Percentiles rank a stretch among this genome's conserved stretches.
These are phyloP conservation scores for Eupithecia vulgata DNA, from an alignment of 2,888 invertebrate species.

Conservation along the genomic window DNA sequence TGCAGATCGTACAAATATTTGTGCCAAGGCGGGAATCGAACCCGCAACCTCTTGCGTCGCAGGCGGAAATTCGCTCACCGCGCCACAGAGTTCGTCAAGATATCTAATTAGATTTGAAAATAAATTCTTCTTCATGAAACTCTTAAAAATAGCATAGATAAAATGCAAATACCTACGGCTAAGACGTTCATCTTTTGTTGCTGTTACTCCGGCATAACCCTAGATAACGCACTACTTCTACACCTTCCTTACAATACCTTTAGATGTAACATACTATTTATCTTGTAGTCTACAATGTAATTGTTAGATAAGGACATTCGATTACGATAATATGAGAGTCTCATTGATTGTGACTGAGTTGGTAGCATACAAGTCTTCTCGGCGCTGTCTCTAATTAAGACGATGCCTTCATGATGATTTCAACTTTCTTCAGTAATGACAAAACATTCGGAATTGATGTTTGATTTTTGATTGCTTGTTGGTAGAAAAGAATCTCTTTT, in stretches of 20 bases:
- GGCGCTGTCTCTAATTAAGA: not conserved
- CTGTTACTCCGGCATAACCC: not conserved
- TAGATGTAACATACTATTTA: conserved; percentile 3
- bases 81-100: too few species aligned
- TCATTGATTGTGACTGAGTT: not conserved
- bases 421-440: too few species aligned
- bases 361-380: not conserved
- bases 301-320: conserved; percentile 24
- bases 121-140: not conserved
- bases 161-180: not conserved
- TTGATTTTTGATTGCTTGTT: not conserved
- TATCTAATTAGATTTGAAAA: too few species aligned
- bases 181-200: not conserved
- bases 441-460: too few species aligned
- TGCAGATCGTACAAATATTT: too few species aligned
- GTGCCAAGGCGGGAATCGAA: too few species aligned
- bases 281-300: conserved; percentile 20
- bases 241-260: not conserved
- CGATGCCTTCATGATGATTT: too few species aligned
- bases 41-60: too few species aligned
- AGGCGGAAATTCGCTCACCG: too few species aligned
- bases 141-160: not conserved
- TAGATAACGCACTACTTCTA: not conserved
- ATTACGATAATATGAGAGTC: conserved; percentile 15
- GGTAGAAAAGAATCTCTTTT: not conserved